A percentile compares a stretch with the other conserved stretches of the same genome.
Conservation (phyloP, 1,140 invertebrate species). For the Scaptomyza pallida region DNA sequence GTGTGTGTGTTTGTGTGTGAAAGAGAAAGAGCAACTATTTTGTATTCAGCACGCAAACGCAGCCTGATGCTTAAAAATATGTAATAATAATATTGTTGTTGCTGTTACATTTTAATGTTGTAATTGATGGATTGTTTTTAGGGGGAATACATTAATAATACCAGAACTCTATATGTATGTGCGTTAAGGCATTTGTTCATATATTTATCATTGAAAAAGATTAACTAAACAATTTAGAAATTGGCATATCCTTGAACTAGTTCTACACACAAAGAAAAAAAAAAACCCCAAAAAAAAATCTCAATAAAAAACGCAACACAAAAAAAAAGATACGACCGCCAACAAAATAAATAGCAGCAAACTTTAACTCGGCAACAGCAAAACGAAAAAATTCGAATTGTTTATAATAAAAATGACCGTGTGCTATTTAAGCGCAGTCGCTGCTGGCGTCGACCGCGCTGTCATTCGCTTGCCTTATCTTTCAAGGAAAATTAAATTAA, state of each 20-base stretch:
- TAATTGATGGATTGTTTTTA: constrained; percentile 65
- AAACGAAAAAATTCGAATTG: constrained; percentile 65
- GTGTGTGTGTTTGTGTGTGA: neutral
- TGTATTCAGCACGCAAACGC: constrained; percentile 67
- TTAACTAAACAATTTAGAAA: constrained; percentile 16
- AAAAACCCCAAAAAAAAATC: constrained; percentile 46
- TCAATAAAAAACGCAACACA: constrained; percentile 49
- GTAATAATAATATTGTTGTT: constrained; percentile 16
- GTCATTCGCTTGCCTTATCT: constrained; percentile 67
- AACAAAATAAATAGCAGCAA: constrained; percentile 59
- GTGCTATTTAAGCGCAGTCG: constrained; percentile 76
- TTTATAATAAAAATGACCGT: constrained; percentile 83
- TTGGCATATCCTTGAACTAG: constrained; percentile 75
- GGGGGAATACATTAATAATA: no score
- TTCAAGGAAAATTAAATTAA: constrained; percentile 79
- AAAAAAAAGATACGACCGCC: constrained; percentile 57
- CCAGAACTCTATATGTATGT: no score
- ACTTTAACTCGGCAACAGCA: constrained; percentile 67
- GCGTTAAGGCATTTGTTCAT: neutral
- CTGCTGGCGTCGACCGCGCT: constrained; percentile 26
- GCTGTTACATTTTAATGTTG: constrained; percentile 47
- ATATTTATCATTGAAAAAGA: neutral
- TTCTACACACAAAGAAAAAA: constrained; percentile 42
- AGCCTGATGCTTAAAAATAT: constrained; percentile 66
- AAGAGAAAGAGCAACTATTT: constrained; percentile 14